A percentile compares a stretch with the other conserved stretches of the same genome.
phyloP scores from a whole-genome alignment of 53 echinoderm and acorn worm species.

The Patiria pectinifera region DNA sequence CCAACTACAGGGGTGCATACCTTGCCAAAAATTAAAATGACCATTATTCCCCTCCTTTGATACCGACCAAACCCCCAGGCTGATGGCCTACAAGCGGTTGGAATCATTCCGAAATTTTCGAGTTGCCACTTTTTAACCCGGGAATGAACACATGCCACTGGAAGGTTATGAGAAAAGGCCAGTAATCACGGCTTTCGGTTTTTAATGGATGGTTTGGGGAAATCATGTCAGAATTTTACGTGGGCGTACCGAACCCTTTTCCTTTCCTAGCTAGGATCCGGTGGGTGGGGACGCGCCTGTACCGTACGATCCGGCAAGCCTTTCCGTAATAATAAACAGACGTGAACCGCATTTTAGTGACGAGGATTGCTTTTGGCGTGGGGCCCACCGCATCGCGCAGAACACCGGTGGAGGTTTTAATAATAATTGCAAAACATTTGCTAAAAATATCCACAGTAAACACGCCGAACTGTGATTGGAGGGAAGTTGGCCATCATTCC shows the following conservation, averaged over 20 bases:
- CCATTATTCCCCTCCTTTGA: too few species aligned
- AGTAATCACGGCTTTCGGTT: neutral
- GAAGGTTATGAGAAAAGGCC: neutral
- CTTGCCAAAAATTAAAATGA: too few species aligned
- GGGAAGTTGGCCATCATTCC: neutral
- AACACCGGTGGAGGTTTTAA: neutral
- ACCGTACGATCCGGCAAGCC: neutral
- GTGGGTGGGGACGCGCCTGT: neutral
- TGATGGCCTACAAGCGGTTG: too few species aligned
- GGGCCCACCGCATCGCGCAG: neutral
- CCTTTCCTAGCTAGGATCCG: neutral
- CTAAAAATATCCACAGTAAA: neutral
- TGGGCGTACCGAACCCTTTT: neutral
- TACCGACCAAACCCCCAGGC: too few species aligned
- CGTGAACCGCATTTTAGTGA: neutral
- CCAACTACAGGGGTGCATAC: too few species aligned
- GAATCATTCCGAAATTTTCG: neutral
- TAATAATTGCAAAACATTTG: neutral
- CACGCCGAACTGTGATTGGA: neutral
- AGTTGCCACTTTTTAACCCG: neutral
- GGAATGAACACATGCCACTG: neutral
- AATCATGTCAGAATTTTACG: conserved; percentile 6
- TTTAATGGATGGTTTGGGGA: neutral
- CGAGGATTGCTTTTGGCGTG: neutral
- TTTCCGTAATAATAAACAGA: conserved; percentile 9